Evolutionary conservation across 2,113 vertebrate species (phyloP), one percentile per base, ranked within the genome.

Genomic region (Tapirus terrestris): DNA sequence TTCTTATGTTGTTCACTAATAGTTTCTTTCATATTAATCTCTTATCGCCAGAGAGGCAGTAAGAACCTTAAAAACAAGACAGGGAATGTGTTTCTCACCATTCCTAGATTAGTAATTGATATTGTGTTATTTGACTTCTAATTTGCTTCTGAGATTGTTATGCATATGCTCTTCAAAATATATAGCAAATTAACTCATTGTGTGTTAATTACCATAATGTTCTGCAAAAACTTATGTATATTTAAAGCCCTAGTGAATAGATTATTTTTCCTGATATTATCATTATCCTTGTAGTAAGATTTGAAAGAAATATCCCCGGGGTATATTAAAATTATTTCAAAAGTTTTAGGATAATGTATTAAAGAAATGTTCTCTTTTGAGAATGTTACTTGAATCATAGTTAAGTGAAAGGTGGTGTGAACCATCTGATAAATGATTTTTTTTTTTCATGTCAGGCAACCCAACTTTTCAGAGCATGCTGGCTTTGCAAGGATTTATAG

Each of bases 401-500:
- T 77, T 94, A 85, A 96, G 67, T 87, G 92, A 97, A 97, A 95
- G 88, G 77, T 94, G 43, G 88, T 96, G 81, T 96, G 63, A 88
- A 79, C 53, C 25, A 65, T 93, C 90, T 90, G 90, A 98, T 95
- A 81, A 97, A 92, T 77, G 83, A 86, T 76, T 87, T 75, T 53
- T 88, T 95, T 91, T 75, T 97, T 97, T 97, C 61, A 68, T 33
- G 16, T 97, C 84, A 80, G 73, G 48, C 51, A 97, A 92, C 53
- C 96, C 68, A 95, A 53, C 51, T 21, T 97, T 98, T 96, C 86
- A 96, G 68, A 96, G 58, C 14, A 73, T 60, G 77, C 86, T 13
- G 33, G 58, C 61, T 76, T 97, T 98, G 48, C 8, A 51, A 97
- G 53, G 89, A 96, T 92, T 98, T 98, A 97, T 98, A 72, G 51